Base-by-base conservation (phyloP, 2,888 invertebrate species). In the Cloeon dipterum region DNA sequence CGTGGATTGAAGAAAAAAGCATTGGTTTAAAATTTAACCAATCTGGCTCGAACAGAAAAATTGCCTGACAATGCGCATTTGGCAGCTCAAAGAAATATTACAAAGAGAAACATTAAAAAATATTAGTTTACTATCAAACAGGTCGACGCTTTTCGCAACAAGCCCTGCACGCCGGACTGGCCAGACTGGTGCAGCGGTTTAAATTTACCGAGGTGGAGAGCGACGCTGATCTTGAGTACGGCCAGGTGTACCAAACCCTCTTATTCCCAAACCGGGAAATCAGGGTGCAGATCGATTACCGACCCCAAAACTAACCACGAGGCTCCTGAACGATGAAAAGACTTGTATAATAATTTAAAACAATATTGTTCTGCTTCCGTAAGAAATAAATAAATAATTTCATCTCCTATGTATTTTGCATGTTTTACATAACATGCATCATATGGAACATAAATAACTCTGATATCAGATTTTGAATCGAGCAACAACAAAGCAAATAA, bases 111-210 rank as follows among this genome's bases (percentile, higher is more conserved):
- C n/a, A n/a, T n/a, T n/a, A n/a, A 23, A 23, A 33, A 11, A 20
- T 36, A 40, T 37, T 19, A 35, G 4, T 46, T 46, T 25, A n/a
- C 25, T n/a, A n/a, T 13, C 14, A 16, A 26, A 13, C 44, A 58
- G 57, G 59, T 20, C 49, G 61, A 37, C 46, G 62, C 39, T 56
- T 63, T 46, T 62, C 62, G 3, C 62, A 62, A 44, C 61, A 62
- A 44, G 61, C 62, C 44, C 50, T 63, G 36, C 56, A 58, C 40
- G 56, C 60, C 3, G 44, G 52, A 11, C 42, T 63, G 14, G 47
- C 52, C 4, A 52, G 55, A 39, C 46, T 62, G 41, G 45, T 61
- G 13, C 52, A 55, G 43, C 52, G 51, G 20, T 62, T 58, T 47
- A 45, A 47, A 25, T 45, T 62, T 18, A 51, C 52, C 34, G 42